These are phyloP conservation scores for Hydropotes inermis DNA, from an alignment of 2,113 vertebrate species.

Conservation along the genomic window DNA sequence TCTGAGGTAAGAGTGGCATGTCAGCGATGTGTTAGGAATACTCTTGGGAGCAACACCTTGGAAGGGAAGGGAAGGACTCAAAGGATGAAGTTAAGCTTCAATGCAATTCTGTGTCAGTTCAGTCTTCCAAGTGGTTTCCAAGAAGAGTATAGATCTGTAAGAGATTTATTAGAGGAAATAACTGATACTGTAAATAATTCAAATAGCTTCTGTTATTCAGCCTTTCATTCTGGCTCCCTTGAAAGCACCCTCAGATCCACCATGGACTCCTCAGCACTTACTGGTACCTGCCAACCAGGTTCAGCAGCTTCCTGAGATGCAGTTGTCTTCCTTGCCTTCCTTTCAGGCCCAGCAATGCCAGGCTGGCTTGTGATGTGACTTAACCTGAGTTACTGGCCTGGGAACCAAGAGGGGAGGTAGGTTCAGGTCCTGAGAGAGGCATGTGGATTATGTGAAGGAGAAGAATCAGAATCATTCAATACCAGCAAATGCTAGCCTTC, in stretches of 20 bases:
- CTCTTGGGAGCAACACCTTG: not conserved
- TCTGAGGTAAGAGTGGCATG: accelerated
- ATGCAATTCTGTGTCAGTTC: no score
- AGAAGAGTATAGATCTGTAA: not conserved
- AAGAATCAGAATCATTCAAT: not conserved
- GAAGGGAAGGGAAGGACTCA: not conserved
- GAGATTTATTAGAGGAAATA: not conserved
- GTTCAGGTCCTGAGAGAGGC: not conserved
- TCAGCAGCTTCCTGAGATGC: not conserved
- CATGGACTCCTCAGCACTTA: no score
- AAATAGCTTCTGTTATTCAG: not conserved
- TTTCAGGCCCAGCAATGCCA: not conserved
- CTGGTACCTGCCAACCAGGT: no score
- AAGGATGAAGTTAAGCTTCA: not conserved
- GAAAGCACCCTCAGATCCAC: not conserved
- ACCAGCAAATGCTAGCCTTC: not conserved
- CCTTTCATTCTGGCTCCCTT: not conserved
- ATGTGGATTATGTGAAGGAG: not conserved
- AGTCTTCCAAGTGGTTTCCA: not conserved
- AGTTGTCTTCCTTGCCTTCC: not conserved
- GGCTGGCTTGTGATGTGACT: not conserved
- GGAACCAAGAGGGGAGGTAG: not conserved
- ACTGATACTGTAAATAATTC: not conserved
- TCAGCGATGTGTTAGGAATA: not conserved
- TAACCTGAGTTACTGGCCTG: not conserved